Percentiles rank a stretch among this genome's conserved stretches.
phyloP scores from a whole-genome alignment of 1,140 invertebrate genomes.

The Goniozus legneri region DNA sequence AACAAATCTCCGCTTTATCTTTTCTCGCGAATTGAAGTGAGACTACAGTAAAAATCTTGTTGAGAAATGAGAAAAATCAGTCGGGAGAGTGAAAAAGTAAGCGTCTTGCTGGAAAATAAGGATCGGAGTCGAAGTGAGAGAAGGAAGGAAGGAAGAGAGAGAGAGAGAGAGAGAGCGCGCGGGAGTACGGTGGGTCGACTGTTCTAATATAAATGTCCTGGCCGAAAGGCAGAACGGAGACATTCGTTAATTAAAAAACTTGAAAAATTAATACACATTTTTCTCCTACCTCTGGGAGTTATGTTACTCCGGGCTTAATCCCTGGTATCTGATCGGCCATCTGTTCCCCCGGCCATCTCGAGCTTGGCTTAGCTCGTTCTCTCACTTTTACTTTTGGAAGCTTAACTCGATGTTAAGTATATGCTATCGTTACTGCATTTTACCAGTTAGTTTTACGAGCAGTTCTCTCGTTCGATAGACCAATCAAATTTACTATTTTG shows the following conservation, averaged over 20 bases:
- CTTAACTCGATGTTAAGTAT: too few species aligned
- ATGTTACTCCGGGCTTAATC: conserved; percentile 49
- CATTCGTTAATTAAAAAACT: conserved; percentile 59
- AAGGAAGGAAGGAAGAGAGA: conserved; percentile 11
- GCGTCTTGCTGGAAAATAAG: conserved; percentile 19
- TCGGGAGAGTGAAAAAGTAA: conserved; percentile 27
- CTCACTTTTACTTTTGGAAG: too few species aligned
- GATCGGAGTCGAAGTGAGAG: conserved; percentile 6
- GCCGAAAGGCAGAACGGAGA: conserved; percentile 49
- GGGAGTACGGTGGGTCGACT: conserved; percentile 23
- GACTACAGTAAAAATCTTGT: conserved; percentile 1
- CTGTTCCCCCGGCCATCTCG: conserved; percentile 48
- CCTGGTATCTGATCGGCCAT: conserved; percentile 55
- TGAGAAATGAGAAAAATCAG: conserved; percentile 9
- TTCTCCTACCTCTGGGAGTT: conserved; percentile 39
- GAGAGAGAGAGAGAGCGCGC: conserved; percentile 28
- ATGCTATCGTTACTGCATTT: too few species aligned
- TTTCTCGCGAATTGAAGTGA: too few species aligned
- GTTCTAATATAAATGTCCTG: conserved; percentile 54
- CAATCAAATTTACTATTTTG: too few species aligned
- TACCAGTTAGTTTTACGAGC: too few species aligned
- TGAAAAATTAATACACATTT: conserved; percentile 59
- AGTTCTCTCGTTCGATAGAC: too few species aligned
- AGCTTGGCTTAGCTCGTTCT: conserved; percentile 26
- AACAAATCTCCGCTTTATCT: too few species aligned